Evolutionary conservation across 2,113 vertebrate species (phyloP), one percentile per base, ranked within the genome.

Genomic region (Mystacornis crossleyi): DNA sequence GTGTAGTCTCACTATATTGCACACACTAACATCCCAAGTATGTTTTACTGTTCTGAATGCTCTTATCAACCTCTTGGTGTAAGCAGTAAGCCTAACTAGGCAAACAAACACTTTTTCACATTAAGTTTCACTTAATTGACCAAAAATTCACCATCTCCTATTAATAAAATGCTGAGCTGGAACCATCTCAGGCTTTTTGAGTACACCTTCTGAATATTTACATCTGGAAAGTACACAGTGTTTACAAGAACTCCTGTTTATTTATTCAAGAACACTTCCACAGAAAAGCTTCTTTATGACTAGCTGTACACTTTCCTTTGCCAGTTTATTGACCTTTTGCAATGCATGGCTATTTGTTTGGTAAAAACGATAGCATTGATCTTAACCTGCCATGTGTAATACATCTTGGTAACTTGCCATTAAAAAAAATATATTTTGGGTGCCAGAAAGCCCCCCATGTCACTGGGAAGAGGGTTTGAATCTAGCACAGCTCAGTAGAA

Each of bases 11-110:
- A 79, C 18, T 75, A 19, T 88, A 95, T 97, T 97, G 92, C 92
- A 96, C 88, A 97, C 97, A 93, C 93, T 97, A 97, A 96, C 95
- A 97, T 97, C 73, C 90, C 73, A 95, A 97, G 75, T 94, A 91
- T 89, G 86, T 81, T 29, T 95, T 94, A 84, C 92, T 95, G 77
- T 93, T 96, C 96, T 93, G 93, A 93, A 92, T 92, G 89, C 78
- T 96, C 92, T 97, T 97, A 98, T 97, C 97, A 96, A 94, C 80
- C 81, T 93, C 85, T 95, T 94, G 86, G 82, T 97, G 62, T 96
- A 97, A 96, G 96, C 80, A 94, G 80, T 94, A 97, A 97, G 80
- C 92, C 94, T 94, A 19, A 36, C 82, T 95, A 73, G 77, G 90
- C 83, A 95, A 96, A 96, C 70, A 97, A 97, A 89, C 77, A 93